Evolutionary conservation across 2,113 vertebrate genomes (phyloP), one percentile per base, ranked within the genome.

Genomic region (Philantomba maxwellii): DNA sequence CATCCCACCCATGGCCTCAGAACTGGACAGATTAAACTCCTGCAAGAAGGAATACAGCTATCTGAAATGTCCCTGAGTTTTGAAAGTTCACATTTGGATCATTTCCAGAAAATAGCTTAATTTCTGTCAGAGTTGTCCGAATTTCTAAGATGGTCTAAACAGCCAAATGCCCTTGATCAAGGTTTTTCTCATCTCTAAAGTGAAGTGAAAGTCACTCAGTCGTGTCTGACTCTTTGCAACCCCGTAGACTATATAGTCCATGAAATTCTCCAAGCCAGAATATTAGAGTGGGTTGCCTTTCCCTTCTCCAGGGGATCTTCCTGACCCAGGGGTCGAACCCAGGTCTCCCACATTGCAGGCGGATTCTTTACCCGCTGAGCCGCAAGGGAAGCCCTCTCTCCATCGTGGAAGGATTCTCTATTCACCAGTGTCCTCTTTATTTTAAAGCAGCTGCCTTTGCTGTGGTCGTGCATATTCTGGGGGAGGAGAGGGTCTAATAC

Each of bases 1-100:
- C 58, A 64, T 13, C 36, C 75, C 0, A 0, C 39, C 86, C 19
- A 2, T 3, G 55, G 43, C 75, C 33, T 3, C 25, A 1, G 15
- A 78, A 66, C 3, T 5, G 60, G 57, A 86, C 19, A 14, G 30
- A 87, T 83, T 53, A 81, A 39, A 28, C 94, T 39, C 53, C 30
- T 30, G 12, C 4, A 19, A 53, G 23, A 13, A 51, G 5, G 15
- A 4, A 53, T 0, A 13, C 33, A 28, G 19, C 28, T 87, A 89
- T 95, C 84, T 66, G 8, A 93, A 97, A 97, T 90, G 2, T 19
- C 39, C 45, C 80, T 84, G 53, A 23, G 30, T 89, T 84, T 83
- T 78, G 5, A n/a, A 87, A 66, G 66, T 70, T 91, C 43, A 57
- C 85, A 33, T 88, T 70, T 64, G 49, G 51, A 62, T 73, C 62